phyloP scores from a whole-genome alignment of 2,113 vertebrate genomes.

The Beaufortia kweichowensis region DNA sequence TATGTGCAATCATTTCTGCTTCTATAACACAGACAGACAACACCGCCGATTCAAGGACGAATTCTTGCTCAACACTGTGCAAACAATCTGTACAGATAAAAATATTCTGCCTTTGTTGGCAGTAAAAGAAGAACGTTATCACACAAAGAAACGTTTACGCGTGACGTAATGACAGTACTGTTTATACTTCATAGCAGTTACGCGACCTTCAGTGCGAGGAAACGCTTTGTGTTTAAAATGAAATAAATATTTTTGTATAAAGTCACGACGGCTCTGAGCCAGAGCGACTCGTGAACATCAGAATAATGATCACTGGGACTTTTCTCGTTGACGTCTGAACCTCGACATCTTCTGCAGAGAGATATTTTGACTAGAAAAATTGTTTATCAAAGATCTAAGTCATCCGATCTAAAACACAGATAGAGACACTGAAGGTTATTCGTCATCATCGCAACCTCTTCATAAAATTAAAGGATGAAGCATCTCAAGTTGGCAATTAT shows the following conservation, averaged over 20 bases:
- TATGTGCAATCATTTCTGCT: slow-evolving; percentile 6
- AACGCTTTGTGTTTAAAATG: neutral
- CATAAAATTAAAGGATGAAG: neutral
- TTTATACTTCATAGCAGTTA: neutral
- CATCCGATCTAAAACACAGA: too few species aligned
- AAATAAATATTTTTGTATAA: too few species aligned
- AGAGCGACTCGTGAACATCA: slow-evolving; percentile 63
- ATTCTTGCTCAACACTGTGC: slow-evolving; percentile 27
- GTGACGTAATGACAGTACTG: neutral
- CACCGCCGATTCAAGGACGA: slow-evolving; percentile 21
- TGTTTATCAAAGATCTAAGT: too few species aligned
- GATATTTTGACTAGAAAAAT: too few species aligned
- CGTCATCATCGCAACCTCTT: neutral
- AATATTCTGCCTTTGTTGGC: slow-evolving; percentile 30
- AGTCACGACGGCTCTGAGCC: too few species aligned
- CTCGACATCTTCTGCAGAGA: neutral
- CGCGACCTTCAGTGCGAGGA: neutral
- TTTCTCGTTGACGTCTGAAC: neutral
- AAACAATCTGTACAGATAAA: slow-evolving; percentile 18
- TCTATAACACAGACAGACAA: slow-evolving; percentile 1
- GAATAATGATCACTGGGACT: slow-evolving; percentile 69
- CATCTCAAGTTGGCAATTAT: slow-evolving; percentile 55
- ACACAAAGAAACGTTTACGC: neutral
- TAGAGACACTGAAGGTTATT: neutral
- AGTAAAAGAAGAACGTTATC: neutral